Percentiles rank a stretch among this genome's conserved stretches.
These are phyloP conservation scores for Aplysia californica DNA, from an alignment of 1,140 invertebrate genomes.

Conservation along the genomic window DNA sequence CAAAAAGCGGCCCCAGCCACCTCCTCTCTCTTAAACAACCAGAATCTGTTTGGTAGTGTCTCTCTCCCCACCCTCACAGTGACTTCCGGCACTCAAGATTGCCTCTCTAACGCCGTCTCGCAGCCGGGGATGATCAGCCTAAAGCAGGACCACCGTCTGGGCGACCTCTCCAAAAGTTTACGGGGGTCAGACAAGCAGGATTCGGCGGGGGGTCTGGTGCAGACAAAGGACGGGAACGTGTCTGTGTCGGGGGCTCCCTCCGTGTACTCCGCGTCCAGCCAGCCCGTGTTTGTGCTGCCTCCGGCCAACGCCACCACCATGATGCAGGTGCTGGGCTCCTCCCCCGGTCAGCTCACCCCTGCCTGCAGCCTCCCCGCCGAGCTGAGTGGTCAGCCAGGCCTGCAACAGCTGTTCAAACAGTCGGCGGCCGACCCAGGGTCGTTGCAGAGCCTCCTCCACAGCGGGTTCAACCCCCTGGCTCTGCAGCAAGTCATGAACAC, in stretches of 20 bases:
- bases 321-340: slow-evolving; percentile 9
- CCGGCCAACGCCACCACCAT: slow-evolving; percentile 7
- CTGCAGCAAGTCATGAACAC: slow-evolving; percentile 12
- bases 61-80: slow-evolving; percentile 3
- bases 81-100: neutral
- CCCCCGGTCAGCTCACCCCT: neutral
- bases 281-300: slow-evolving; percentile 27
- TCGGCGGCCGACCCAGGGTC: neutral
- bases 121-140: neutral
- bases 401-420: neutral
- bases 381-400: neutral
- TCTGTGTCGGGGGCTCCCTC: neutral
- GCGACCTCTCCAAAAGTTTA: neutral
- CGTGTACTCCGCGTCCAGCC: slow-evolving; percentile 12
- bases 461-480: slow-evolving; percentile 16
- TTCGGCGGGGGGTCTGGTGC: neutral
- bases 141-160: neutral
- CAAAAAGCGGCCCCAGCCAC: neutral
- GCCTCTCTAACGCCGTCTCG: neutral
- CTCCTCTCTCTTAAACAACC: neutral
- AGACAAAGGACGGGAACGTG: neutral
- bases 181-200: neutral
- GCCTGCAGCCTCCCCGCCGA: neutral
- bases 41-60: slow-evolving; percentile 6
- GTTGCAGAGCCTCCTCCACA: slow-evolving; percentile 1